phyloP scores from a whole-genome alignment of 2,888 invertebrate genomes.

The Rhagonycha lutea region DNA sequence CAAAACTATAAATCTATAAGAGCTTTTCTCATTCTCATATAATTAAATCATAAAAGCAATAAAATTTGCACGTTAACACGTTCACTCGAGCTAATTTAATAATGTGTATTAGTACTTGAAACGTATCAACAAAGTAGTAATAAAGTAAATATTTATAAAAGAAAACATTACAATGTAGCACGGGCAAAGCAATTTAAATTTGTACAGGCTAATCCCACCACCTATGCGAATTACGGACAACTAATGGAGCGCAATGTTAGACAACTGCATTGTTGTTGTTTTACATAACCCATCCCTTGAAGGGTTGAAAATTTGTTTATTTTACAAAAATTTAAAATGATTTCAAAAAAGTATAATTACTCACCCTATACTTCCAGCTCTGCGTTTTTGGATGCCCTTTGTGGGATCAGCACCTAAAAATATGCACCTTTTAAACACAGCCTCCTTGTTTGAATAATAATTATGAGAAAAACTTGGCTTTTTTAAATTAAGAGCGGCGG shows the following conservation, averaged over 20 bases:
- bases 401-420: slow-evolving; percentile 74
- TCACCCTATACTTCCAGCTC: slow-evolving; percentile 81
- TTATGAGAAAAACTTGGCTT: background rate
- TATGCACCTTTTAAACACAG: slow-evolving; percentile 26
- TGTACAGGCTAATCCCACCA: background rate
- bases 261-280: background rate
- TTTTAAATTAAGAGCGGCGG: background rate
- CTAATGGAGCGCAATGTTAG: background rate
- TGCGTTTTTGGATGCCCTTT: slow-evolving; percentile 80
- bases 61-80: background rate
- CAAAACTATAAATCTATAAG: no score
- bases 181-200: background rate
- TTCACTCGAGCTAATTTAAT: background rate
- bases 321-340: background rate
- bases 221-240: background rate
- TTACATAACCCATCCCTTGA: background rate
- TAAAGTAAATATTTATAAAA: background rate
- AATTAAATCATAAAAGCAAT: background rate
- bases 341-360: slow-evolving; percentile 47
- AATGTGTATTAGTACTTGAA: background rate
- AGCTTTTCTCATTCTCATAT: background rate
- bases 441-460: background rate
- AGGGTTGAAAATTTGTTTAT: background rate
- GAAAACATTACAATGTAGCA: background rate
- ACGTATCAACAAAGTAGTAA: background rate